Conservation (phyloP, 2,113 vertebrate species). For the Numenius arquata region DNA sequence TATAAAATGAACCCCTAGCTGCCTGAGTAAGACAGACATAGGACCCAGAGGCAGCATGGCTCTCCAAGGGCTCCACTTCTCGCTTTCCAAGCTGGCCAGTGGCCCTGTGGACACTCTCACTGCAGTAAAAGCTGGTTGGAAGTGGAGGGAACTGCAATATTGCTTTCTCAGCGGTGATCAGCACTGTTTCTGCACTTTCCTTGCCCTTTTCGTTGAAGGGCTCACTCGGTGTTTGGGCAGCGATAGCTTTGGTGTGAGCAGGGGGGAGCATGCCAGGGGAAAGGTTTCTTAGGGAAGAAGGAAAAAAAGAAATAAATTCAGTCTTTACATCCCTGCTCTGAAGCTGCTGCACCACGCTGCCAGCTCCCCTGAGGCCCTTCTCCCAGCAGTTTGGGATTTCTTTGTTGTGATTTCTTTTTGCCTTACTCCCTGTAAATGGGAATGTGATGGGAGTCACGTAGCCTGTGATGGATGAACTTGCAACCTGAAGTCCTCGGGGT, state of each 20-base stretch:
- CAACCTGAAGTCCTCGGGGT: neutral
- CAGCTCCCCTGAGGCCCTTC: neutral
- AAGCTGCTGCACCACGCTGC: neutral
- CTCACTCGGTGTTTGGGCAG: neutral
- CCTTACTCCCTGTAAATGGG: neutral
- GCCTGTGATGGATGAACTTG: neutral
- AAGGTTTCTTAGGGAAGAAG: neutral
- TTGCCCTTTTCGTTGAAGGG: too few relatives aligned
- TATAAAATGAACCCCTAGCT: too few relatives aligned
- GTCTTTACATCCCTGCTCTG: neutral
- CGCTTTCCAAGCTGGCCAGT: fast-evolving
- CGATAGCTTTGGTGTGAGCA: too few relatives aligned
- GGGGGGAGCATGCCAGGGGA: too few relatives aligned
- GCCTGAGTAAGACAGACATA: fast-evolving
- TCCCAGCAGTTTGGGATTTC: neutral
- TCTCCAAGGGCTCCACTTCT: neutral
- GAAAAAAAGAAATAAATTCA: too few relatives aligned
- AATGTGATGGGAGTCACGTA: neutral
- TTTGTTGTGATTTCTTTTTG: neutral
- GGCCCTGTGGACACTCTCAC: neutral
- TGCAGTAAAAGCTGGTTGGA: neutral
- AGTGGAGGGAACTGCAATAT: neutral
- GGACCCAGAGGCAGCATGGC: neutral
- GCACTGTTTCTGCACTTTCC: neutral
- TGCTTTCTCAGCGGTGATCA: fast-evolving